Conservation (phyloP, 2,888 invertebrate species). For the Yponomeuta cagnagella region DNA sequence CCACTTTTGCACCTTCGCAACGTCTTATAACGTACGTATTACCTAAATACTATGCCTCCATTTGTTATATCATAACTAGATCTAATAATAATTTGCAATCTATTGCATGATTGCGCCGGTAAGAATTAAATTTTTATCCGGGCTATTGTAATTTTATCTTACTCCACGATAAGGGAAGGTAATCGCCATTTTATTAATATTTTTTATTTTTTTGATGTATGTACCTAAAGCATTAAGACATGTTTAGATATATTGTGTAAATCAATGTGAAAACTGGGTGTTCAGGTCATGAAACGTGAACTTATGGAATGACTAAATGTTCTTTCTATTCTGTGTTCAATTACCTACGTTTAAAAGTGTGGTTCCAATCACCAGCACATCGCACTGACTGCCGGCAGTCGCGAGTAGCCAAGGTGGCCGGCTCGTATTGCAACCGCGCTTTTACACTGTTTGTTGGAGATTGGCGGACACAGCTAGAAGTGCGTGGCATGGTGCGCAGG, state of each 20-base stretch:
- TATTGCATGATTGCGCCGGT: too few species aligned
- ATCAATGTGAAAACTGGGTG: constrained; percentile 56
- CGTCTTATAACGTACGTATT: too few species aligned
- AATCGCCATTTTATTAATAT: constrained; percentile 50
- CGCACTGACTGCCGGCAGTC: not conserved
- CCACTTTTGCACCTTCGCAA: too few species aligned
- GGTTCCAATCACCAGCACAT: constrained; percentile 38
- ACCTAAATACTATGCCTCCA: too few species aligned
- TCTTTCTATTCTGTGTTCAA: constrained; percentile 39
- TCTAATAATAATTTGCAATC: too few species aligned
- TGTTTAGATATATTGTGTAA: constrained; percentile 34
- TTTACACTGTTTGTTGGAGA: constrained; percentile 47
- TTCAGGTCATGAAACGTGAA: constrained; percentile 50
- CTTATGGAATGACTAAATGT: constrained; percentile 58
- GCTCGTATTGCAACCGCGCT: constrained; percentile 50
- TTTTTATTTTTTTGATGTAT: constrained; percentile 50
- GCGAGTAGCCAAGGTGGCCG: constrained; percentile 14
- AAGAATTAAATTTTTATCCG: too few species aligned
- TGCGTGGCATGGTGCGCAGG: constrained; percentile 63
- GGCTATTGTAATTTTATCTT: constrained; percentile 13
- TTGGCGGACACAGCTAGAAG: constrained; percentile 54
- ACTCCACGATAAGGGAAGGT: constrained; percentile 37
- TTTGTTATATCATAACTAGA: too few species aligned
- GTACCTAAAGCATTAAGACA: constrained; percentile 54
- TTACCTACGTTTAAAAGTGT: constrained; percentile 39